Evolutionary conservation across 2,113 vertebrate species (phyloP).

Genomic region (Nicator chloris): DNA sequence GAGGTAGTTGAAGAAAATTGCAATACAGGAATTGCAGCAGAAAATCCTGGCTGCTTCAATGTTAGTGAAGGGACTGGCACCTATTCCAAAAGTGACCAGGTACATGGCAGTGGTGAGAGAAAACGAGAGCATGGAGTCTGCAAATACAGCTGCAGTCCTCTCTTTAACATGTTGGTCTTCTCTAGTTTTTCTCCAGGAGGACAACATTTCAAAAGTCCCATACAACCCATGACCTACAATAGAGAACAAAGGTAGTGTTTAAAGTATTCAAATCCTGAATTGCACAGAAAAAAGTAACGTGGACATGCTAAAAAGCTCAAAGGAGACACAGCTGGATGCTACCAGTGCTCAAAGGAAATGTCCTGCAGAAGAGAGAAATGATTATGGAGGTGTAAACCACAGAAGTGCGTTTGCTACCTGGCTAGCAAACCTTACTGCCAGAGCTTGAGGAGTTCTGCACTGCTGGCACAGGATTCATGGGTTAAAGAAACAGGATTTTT

Average conservation of each 20-base stretch:
- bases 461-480: not conserved
- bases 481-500: not conserved
- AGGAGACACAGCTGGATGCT: not conserved
- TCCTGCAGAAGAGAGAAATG: conserved; percentile 20
- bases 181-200: conserved; percentile 94
- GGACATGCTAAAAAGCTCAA: not conserved
- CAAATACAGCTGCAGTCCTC: conserved; percentile 93
- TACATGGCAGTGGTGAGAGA: conserved; percentile 97
- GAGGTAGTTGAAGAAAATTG: conserved; percentile 94
- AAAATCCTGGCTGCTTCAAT: conserved; percentile 98
- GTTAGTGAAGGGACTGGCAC: conserved; percentile 98
- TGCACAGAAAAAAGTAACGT: not conserved
- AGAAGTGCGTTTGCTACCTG: not conserved
- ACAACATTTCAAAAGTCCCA: conserved; percentile 98
- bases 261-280: not conserved
- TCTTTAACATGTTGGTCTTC: conserved; percentile 99
- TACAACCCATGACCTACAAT: conserved; percentile 95
- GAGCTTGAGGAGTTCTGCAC: not conserved
- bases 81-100: conserved; percentile 95
- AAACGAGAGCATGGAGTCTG: conserved; percentile 96
- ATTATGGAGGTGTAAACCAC: not conserved
- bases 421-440: not conserved
- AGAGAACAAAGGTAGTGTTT: conserved; percentile 68
- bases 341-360: not conserved
- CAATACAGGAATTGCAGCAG: conserved; percentile 93